Base-by-base conservation (phyloP, 2,113 vertebrate genomes). In the Vulpes lagopus region DNA sequence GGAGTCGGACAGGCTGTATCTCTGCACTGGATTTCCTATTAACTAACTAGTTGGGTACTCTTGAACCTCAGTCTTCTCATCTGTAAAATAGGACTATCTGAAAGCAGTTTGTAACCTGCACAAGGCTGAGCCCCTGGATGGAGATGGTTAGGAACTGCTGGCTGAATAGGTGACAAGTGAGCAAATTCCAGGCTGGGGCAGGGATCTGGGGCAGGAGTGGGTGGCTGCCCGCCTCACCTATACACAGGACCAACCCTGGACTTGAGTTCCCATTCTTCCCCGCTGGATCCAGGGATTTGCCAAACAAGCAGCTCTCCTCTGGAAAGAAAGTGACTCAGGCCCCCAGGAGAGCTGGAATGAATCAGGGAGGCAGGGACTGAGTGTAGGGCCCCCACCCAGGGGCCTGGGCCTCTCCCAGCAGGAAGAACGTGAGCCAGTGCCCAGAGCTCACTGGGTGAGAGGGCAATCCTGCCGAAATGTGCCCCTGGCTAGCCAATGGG, bases 321-420 rank as follows among this genome's bases (percentile, higher is more conserved):
- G 95, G 94, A 83, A 97, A 97, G 96, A 97, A 94, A 95, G 81
- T 98, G 96, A 98, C 96, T 98, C 97, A 98, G 91, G 85, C 55
- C 25, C 11, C 94, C 92, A 64, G 89, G 69, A 96, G 93, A 96
- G 49, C 67, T 89, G 81, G 78, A 80, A 95, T 98, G 97, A 97
- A 97, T 97, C 98, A 98, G 93, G 94, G 32, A 96, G 97, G 95
- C 94, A 95, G 94, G 88, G 84, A 85, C 65, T 49, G 94, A 78
- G 59, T 5, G 11, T 2, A 30, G 30, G 80, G 97, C 35, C 84
- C 83, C 96, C 96, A 95, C 97, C 98, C 97, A 96, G 88, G 83
- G 84, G 74, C 87, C 87, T 20, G 30, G 71, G 59, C 90, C 94
- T 96, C 97, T 98, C 94, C 91, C 92, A 95, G 84, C 95, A 81